These are phyloP conservation scores for Scaptomyza hsui DNA, from an alignment of 1,140 invertebrate species.

Conservation along the genomic window DNA sequence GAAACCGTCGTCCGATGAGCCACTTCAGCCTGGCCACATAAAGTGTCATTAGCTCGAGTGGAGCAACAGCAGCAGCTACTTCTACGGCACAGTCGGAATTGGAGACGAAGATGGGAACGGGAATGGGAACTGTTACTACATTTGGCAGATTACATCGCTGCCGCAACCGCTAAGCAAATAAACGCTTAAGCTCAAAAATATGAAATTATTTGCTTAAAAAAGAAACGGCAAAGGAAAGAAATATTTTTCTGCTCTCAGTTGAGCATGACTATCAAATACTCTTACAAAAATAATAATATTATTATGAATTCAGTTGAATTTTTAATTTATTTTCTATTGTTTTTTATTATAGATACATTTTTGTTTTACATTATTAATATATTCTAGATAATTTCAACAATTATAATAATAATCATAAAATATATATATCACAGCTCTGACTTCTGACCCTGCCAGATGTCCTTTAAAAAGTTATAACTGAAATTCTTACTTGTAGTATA, in stretches of 20 bases:
- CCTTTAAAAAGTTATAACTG: slow-evolving; percentile 2
- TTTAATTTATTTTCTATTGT: no score
- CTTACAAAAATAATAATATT: neutral
- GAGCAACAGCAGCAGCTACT: slow-evolving; percentile 38
- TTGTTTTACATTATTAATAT: no score
- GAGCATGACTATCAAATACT: neutral
- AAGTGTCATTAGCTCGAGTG: slow-evolving; percentile 82
- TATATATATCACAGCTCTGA: no score
- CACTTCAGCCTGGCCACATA: slow-evolving; percentile 68
- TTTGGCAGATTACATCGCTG: slow-evolving; percentile 66
- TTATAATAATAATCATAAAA: no score
- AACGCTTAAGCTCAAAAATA: slow-evolving; percentile 75
- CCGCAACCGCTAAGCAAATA: slow-evolving; percentile 62
- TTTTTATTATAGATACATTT: no score
- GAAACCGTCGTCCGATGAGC: slow-evolving; percentile 16
- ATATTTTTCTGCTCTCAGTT: neutral
- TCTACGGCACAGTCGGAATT: neutral
- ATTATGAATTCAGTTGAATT: no score
- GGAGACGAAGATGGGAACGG: neutral
- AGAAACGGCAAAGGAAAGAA: slow-evolving; percentile 1
- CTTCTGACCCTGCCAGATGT: neutral
- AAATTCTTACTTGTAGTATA: neutral
- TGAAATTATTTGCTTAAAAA: slow-evolving; percentile 72
- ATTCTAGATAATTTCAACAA: no score
- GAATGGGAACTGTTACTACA: slow-evolving; percentile 38